These are phyloP conservation scores for Saturnia pavonia DNA, from an alignment of 2,888 invertebrate species.

Conservation along the genomic window DNA sequence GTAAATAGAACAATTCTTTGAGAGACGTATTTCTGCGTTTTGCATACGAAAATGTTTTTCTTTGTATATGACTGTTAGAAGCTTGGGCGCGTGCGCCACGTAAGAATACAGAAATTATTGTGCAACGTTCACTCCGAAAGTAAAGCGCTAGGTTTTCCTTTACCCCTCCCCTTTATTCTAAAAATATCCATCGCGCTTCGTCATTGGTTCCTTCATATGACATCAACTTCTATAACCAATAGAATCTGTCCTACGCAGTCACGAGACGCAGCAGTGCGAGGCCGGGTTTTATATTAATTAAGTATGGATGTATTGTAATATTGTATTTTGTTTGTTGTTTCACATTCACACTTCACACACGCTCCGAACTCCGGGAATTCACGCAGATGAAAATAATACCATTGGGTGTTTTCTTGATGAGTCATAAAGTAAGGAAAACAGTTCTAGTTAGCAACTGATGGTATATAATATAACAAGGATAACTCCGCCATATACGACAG, in stretches of 20 bases:
- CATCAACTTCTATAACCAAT: constrained; percentile 68
- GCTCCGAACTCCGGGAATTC: constrained; percentile 45
- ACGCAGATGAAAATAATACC: constrained; percentile 43
- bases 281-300: constrained; percentile 34
- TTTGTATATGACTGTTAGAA: constrained; percentile 20
- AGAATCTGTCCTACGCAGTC: constrained; percentile 44
- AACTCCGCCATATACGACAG: not conserved
- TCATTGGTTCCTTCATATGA: constrained; percentile 64
- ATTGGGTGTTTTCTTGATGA: constrained; percentile 40
- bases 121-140: constrained; percentile 58
- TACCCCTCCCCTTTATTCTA: constrained; percentile 71
- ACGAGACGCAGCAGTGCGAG: constrained; percentile 57
- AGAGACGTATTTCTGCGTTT: constrained; percentile 7
- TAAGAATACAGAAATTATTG: constrained; percentile 65
- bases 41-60: constrained; percentile 3
- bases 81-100: constrained; percentile 50
- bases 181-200: constrained; percentile 58
- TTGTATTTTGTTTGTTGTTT: not conserved
- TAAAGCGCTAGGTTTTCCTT: constrained; percentile 62
- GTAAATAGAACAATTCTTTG: constrained; percentile 7
- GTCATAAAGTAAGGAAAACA: constrained; percentile 31
- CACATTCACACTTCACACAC: constrained; percentile 22
- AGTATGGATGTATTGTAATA: constrained; percentile 33
- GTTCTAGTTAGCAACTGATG: not conserved
- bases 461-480: not conserved